phyloP scores from a whole-genome alignment of 2,113 vertebrate species.

The Calyptommatus sinebrachiatus region DNA sequence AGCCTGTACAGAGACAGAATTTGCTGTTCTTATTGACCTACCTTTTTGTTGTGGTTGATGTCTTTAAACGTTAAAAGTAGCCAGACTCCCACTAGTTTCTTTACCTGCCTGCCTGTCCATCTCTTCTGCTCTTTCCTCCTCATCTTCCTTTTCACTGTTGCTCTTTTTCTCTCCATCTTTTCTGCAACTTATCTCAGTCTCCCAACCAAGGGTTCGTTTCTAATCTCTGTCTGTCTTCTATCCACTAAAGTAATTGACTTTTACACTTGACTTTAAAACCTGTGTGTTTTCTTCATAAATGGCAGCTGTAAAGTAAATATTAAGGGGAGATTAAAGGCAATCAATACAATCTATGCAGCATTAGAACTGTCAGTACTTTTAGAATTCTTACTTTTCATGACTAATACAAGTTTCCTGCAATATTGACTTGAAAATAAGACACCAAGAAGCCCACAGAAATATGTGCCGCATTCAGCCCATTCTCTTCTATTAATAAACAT shows the following conservation, averaged over 20 bases:
- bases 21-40: background rate
- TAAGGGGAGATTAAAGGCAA: constrained; percentile 5
- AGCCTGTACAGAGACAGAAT: background rate
- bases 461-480: background rate
- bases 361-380: background rate
- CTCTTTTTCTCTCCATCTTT: constrained; percentile 12
- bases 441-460: background rate
- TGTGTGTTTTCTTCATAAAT: background rate
- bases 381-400: background rate
- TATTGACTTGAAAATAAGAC: background rate
- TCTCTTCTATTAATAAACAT: background rate
- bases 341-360: background rate
- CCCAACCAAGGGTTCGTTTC: background rate
- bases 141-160: background rate
- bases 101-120: background rate
- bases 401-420: background rate
- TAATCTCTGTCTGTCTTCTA: constrained; percentile 16
- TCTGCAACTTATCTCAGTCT: constrained; percentile 6
- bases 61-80: background rate
- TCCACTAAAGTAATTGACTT: constrained; percentile 11
- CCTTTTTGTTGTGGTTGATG: background rate
- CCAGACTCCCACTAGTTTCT: background rate
- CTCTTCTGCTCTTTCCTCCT: background rate
- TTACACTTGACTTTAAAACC: constrained; percentile 9
- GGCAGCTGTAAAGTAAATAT: constrained; percentile 9